Evolutionary conservation across 2,888 invertebrate genomes (phyloP), one percentile per base, ranked within the genome.

Genomic region (Yponomeuta plumbellus): DNA sequence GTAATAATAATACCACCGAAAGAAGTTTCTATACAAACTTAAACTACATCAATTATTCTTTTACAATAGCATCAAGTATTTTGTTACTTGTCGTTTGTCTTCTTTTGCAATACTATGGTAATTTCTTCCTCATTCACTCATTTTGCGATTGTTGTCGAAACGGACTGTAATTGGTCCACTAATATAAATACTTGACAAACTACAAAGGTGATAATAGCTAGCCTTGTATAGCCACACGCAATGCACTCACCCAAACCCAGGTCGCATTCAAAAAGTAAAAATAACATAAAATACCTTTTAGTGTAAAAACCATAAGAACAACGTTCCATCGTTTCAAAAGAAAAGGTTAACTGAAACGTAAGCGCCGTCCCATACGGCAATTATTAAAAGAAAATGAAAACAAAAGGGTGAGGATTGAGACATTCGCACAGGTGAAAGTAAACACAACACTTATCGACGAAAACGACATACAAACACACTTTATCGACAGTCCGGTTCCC

Each of bases 271-370:
- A 86, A 87, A 85, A 90, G 88, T 87, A 88, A 88, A 90, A 72
- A 85, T 80, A 86, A 88, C 87, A 90, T 89, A 92, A 93, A 94
- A 94, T 94, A 95, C 94, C 94, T 95, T 94, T 94, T 94, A 87
- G 94, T 94, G 94, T 93, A 94, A 93, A 94, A 94, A 93, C 94
- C 94, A 93, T 93, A 94, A 93, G 94, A 93, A 92, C 94, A 93
- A 92, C 94, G 94, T 94, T 94, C 94, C 94, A 94, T 94, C 93
- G 92, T 94, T 93, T 93, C 90, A 91, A 92, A 90, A 86, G 89
- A 89, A 92, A 89, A 83, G 83, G 83, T 88, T 86, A 89, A 88
- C 90, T 90, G 88, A 89, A 88, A 89, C 88, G 84, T 84, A 87
- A 89, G 86, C 88, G 85, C 85, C 91, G 91, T n/a, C 86, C 88